phyloP scores from a whole-genome alignment of 2,113 vertebrate genomes.

The Perca fluviatilis region DNA sequence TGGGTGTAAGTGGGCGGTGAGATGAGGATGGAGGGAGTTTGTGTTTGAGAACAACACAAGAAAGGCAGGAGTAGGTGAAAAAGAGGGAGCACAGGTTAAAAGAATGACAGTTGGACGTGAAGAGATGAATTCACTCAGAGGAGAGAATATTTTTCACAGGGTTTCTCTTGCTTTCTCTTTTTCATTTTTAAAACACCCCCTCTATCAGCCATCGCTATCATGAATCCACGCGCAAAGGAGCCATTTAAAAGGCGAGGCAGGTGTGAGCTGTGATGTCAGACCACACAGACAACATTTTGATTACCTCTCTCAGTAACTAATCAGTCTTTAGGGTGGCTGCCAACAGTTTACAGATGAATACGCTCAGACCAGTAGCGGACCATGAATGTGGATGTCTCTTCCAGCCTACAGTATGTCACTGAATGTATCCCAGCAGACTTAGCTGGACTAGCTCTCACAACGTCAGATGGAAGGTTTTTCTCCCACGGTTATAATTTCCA shows the following conservation, averaged over 20 bases:
- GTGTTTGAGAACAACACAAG: constrained; percentile 7
- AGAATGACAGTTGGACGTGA: constrained; percentile 7
- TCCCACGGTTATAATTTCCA: constrained; percentile 65
- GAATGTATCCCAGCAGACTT: constrained; percentile 26
- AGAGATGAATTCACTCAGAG: constrained; percentile 38
- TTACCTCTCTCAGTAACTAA: constrained; percentile 2
- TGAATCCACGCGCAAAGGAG: constrained; percentile 1
- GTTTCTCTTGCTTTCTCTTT: not conserved
- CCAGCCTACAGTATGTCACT: not conserved
- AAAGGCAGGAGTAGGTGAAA: not conserved
- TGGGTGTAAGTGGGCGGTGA: not conserved
- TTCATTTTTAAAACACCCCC: constrained; percentile 28
- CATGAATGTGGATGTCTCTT: constrained; percentile 13
- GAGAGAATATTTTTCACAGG: constrained; percentile 5
- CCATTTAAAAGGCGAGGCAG: constrained; percentile 19
- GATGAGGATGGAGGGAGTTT: not conserved
- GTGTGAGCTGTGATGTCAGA: not conserved
- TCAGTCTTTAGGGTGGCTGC: not conserved
- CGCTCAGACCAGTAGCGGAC: constrained; percentile 20
- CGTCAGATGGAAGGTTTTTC: constrained; percentile 39
- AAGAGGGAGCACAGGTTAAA: not conserved
- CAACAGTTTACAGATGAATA: constrained; percentile 37
- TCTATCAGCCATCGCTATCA: not conserved
- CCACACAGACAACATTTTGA: constrained; percentile 17
- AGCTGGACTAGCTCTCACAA: constrained; percentile 10